Base-by-base conservation (phyloP, 2,888 invertebrate genomes). In the Cactoblastis cactorum region DNA sequence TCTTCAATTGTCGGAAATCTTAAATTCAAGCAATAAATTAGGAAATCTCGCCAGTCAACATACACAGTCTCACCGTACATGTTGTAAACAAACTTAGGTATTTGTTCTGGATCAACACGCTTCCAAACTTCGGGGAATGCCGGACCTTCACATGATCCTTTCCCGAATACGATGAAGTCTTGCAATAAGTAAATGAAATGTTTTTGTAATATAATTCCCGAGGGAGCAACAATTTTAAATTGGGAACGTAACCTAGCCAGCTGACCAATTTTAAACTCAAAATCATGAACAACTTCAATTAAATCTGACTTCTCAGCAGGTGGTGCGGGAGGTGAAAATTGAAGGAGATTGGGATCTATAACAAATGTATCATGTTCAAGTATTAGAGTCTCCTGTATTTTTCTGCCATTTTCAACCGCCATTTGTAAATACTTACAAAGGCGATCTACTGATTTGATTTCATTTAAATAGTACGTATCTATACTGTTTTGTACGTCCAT, bases 31-130 rank as follows among this genome's bases (percentile, higher is more conserved):
- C 91, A 92, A 63, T 90, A 91, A 56, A 94, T 80, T 9, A 94
- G 76, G 62, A 94, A 94, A 69, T 94, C 93, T 62, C 91, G 90
- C 94, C 94, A 94, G 62, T 93, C 91, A 8, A 93, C 64, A 55
- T 90, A 91, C 8, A 87, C 88, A 0, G 84, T 82, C 39, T 90
- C 83, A 0, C 92, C 92, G 66, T 91, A 94, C 12, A 93, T 54
- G 32, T 71, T 59, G 47, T 69, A 69, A 0, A 91, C 80, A 33
- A 92, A 60, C 58, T 77, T 80, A 0, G 83, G 71, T 19, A 91
- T 72, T 56, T 90, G 75, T 28, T 81, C 79, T 0, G 86, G 78
- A 55, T 83, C 77, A 9, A 91, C 57, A 9, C 63, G 69, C 53
- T 66, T 75, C 91, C 91, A 92, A 8, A 66, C 45, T 66, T 78